Evolutionary conservation across 2,113 vertebrate genomes (phyloP).

Genomic region (Ophiodon elongatus): DNA sequence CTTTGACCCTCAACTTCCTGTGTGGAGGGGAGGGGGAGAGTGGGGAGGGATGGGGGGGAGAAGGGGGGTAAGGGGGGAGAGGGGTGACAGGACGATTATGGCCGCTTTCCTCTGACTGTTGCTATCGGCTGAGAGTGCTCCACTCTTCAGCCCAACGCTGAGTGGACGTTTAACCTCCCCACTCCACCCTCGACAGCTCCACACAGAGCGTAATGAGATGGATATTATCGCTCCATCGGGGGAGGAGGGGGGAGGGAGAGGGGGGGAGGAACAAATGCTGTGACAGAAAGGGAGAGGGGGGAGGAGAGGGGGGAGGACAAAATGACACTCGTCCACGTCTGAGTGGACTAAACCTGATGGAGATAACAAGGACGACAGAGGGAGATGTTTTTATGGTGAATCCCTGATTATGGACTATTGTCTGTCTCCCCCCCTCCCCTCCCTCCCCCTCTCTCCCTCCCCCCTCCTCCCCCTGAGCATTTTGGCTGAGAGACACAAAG

Average conservation of each 20-base stretch:
- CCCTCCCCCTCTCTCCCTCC: neutral
- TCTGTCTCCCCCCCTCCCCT: neutral
- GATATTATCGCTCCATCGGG: constrained; percentile 32
- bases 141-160: constrained; percentile 16
- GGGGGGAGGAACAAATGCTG: neutral
- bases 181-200: constrained; percentile 33
- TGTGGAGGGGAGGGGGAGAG: too few species aligned
- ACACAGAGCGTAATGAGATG: constrained; percentile 21
- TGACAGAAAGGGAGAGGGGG: constrained; percentile 4
- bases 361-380: constrained; percentile 21
- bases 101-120: neutral
- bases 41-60: too few species aligned
- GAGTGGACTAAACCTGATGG: constrained; percentile 16
- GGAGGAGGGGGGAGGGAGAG: neutral
- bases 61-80: too few species aligned
- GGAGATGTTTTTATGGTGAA: neutral
- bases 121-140: constrained; percentile 18
- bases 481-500: constrained; percentile 19
- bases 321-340: constrained; percentile 8
- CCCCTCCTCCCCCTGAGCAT: too few species aligned
- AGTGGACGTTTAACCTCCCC: constrained; percentile 57
- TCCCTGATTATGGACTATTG: neutral
- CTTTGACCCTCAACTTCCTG: constrained; percentile 18
- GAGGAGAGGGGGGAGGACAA: constrained; percentile 1
- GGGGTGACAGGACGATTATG: neutral